Conservation (phyloP, 2,888 invertebrate species). For the Drosophila prolongata region DNA sequence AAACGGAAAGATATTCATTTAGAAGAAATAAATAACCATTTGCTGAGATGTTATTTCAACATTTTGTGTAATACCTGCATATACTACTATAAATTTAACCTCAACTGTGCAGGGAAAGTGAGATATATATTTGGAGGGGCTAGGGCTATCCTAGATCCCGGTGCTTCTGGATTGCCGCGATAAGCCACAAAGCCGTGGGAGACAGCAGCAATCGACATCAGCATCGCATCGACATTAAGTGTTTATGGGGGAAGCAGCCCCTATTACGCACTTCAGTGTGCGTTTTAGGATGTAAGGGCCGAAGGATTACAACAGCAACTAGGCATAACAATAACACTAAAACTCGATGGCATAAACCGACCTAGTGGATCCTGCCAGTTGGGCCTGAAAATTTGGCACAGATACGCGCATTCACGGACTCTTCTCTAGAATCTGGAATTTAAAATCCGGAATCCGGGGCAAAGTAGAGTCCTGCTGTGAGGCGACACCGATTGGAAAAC, state of each 20-base stretch:
- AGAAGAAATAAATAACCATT: no score
- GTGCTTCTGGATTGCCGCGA: conserved; percentile 60
- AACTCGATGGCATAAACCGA: conserved; percentile 29
- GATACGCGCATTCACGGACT: conserved; percentile 47
- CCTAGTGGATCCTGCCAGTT: conserved; percentile 9
- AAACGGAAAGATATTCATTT: background rate
- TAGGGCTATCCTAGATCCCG: conserved; percentile 26
- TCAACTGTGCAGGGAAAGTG: background rate
- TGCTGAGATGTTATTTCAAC: no score
- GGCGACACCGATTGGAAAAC: conserved; percentile 37
- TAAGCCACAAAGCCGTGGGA: conserved; percentile 66
- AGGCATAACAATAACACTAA: conserved; percentile 67
- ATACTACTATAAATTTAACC: background rate
- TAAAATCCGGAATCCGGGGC: background rate
- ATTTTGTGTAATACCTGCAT: background rate
- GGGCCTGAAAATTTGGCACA: conserved; percentile 40
- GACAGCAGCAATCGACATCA: conserved; percentile 54
- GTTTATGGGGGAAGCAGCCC: conserved; percentile 65
- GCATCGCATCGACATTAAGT: conserved; percentile 70
- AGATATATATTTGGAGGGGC: conserved; percentile 51
- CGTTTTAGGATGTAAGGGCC: conserved; percentile 15
- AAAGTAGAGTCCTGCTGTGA: conserved; percentile 29
- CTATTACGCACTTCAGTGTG: conserved; percentile 22
- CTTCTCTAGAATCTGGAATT: background rate
- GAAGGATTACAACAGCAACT: conserved; percentile 45